phyloP scores from a whole-genome alignment of 2,888 invertebrate genomes.

The Monochamus alternatus region DNA sequence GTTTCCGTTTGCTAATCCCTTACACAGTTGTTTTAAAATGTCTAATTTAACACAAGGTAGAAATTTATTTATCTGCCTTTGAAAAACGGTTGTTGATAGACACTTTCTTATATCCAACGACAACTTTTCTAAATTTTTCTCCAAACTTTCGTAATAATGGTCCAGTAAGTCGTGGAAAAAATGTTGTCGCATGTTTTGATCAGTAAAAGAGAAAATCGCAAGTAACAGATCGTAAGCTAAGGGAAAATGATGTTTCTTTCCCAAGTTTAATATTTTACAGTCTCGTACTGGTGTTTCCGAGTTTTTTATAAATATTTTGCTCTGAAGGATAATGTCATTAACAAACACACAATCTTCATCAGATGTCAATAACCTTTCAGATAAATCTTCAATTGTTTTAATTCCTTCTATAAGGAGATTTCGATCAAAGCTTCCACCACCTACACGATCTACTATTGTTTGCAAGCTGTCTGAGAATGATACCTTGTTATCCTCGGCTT shows the following conservation, averaged over 20 bases:
- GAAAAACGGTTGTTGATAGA: conserved; percentile 1
- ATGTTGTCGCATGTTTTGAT: conserved; percentile 28
- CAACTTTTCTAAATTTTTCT: neutral
- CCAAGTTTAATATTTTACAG: neutral
- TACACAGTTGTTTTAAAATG: neutral
- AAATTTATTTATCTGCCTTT: conserved; percentile 14
- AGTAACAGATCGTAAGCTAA: conserved; percentile 30
- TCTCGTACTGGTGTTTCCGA: neutral
- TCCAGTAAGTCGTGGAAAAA: conserved; percentile 17
- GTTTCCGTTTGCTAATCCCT: neutral
- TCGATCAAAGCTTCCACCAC: neutral
- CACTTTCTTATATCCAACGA: neutral
- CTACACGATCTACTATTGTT: neutral
- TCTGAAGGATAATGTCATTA: neutral
- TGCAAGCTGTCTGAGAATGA: neutral
- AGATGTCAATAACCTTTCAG: neutral
- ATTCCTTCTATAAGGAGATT: neutral
- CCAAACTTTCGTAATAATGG: conserved; percentile 21
- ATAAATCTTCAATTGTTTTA: neutral
- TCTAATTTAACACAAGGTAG: conserved; percentile 13
- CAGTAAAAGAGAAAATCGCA: conserved; percentile 27
- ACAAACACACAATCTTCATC: neutral
- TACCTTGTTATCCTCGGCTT: too few relatives aligned
- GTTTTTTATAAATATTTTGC: conserved; percentile 5
- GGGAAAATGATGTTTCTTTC: neutral